Percentiles rank a stretch among this genome's conserved stretches.
These are phyloP conservation scores for Actias luna DNA, from an alignment of 2,888 invertebrate species.

Conservation along the genomic window DNA sequence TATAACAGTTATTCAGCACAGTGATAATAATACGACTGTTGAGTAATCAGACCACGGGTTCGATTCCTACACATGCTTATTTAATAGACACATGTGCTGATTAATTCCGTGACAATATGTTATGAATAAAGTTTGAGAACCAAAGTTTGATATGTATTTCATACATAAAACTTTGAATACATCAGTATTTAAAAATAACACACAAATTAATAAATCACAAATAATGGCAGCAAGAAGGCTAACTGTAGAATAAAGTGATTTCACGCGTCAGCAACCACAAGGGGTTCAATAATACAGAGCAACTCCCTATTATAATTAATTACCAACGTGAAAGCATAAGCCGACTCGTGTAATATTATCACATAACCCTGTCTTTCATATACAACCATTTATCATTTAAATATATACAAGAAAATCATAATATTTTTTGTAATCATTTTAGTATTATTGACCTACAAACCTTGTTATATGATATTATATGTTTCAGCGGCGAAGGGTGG, in stretches of 20 bases:
- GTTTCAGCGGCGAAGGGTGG: no score
- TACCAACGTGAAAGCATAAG: slow-evolving; percentile 50
- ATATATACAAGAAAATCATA: not conserved
- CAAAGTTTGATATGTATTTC: no score
- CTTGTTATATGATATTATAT: no score
- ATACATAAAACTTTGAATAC: not conserved
- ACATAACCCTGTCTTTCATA: slow-evolving; percentile 65
- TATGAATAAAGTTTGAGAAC: not conserved
- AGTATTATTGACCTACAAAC: no score
- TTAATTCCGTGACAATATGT: not conserved
- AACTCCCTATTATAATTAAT: slow-evolving; percentile 69
- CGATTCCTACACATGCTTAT: not conserved
- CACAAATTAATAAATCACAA: slow-evolving; percentile 14
- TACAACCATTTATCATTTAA: not conserved
- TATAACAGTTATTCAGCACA: not conserved
- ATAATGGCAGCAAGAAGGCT: slow-evolving; percentile 55
- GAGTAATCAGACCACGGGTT: not conserved
- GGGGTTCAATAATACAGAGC: slow-evolving; percentile 65
- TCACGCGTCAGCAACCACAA: slow-evolving; percentile 67
- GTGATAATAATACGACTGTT: not conserved
- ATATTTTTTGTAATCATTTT: no score
- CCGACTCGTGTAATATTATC: slow-evolving; percentile 53
- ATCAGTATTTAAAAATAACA: not conserved
- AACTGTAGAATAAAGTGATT: slow-evolving; percentile 78
- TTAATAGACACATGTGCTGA: not conserved